Percentiles rank a stretch among this genome's conserved stretches.
Conservation (phyloP, 2,797 vertebrate species). For the Crenichthys baileyi region DNA sequence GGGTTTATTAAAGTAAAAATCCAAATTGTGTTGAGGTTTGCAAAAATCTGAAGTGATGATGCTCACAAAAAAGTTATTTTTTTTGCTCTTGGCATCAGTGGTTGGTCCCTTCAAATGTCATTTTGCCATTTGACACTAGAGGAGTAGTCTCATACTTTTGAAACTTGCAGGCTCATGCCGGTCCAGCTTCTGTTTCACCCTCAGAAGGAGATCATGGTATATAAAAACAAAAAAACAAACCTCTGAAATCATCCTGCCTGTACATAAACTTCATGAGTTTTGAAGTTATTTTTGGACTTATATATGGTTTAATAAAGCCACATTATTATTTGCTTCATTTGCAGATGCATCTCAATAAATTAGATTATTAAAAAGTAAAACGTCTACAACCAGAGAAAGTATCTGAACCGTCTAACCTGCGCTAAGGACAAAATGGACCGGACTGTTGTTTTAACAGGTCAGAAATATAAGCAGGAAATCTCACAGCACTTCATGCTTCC, state of each 20-base stretch:
- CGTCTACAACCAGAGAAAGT: no score
- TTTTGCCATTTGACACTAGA: constrained; percentile 41
- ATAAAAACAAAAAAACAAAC: constrained; percentile 12
- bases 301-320: no score
- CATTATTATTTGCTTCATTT: no score
- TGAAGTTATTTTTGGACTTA: no score
- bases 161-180: constrained; percentile 25
- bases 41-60: constrained; percentile 68
- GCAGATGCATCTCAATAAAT: no score
- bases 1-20: constrained; percentile 69
- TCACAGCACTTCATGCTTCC: no score
- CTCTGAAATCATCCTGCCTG: neutral
- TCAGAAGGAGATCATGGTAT: neutral
- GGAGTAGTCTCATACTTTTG: constrained; percentile 29
- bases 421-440: no score
- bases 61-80: constrained; percentile 63
- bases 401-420: no score
- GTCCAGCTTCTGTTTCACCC: constrained; percentile 12
- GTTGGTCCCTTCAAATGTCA: constrained; percentile 50
- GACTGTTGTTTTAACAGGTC: no score
- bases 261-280: neutral
- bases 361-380: no score
- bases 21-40: constrained; percentile 54
- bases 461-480: no score
- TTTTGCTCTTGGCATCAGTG: constrained; percentile 40